Conservation (phyloP, 1,140 invertebrate genomes). For the Lethrus apterus region DNA sequence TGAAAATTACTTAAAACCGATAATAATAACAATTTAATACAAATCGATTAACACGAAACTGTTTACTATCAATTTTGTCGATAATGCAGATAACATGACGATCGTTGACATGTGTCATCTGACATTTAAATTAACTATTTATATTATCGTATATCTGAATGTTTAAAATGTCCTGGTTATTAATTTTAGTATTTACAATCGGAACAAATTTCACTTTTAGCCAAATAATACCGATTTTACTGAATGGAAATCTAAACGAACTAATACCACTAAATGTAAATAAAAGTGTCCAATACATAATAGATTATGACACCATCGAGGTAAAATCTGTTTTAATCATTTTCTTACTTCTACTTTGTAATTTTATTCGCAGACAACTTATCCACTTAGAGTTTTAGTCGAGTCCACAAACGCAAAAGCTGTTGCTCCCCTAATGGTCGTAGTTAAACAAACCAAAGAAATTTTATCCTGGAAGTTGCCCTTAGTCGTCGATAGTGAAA, state of each 20-base stretch:
- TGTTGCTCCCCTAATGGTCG: conserved; percentile 57
- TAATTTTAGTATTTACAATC: no score
- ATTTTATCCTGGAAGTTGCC: conserved; percentile 64
- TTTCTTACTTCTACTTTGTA: neutral
- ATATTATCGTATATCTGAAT: no score
- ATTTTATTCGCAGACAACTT: neutral
- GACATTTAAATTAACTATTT: no score
- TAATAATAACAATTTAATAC: no score
- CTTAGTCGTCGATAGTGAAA: conserved; percentile 47
- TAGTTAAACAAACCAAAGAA: conserved; percentile 56
- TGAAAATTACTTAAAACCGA: no score
- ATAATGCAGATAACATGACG: no score
- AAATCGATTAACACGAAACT: no score
- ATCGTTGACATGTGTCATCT: no score
- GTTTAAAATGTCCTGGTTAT: no score
- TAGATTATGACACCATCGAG: conserved; percentile 8
- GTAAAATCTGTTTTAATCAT: neutral
- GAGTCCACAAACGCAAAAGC: conserved; percentile 44
- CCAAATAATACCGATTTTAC: neutral
- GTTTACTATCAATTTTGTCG: no score
- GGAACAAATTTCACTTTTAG: no score
- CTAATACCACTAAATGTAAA: conserved; percentile 1
- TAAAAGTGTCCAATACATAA: conserved; percentile 5
- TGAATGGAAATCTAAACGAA: neutral
- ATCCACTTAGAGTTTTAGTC: conserved; percentile 49